Base-by-base conservation (phyloP, 2,113 vertebrate genomes). In the Apeltes quadracus region DNA sequence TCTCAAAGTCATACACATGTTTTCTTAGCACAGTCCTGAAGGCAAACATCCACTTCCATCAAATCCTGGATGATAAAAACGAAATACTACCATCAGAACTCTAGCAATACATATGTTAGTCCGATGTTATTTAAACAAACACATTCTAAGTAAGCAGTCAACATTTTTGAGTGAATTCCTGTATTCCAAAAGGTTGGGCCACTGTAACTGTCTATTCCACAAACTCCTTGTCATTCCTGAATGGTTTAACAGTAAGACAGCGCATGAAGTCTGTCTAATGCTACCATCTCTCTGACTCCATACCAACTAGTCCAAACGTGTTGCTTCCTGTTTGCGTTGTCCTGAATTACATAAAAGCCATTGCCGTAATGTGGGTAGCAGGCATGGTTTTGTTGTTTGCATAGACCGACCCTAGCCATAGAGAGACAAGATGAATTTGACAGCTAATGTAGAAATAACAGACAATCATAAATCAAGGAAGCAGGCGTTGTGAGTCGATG, bases 381-480 rank as follows among this genome's bases (percentile, higher is more conserved):
- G 65, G 70, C 75, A 75, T 61, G 82, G 79, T 95, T 94, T 95
- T 96, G 94, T 94, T 93, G 94, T 94, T 95, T 94, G 92, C 92
- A 62, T 84, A 72, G 81, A 87, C 90, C 90, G 92, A 94, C 94
- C 94, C 91, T 91, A 88, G 92, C 89, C 83, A 20, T 54, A 85
- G 87, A 91, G 91, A 94, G 95, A 96, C 94, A 95, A 96, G 95
- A 96, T 95, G 93, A 94, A 96, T 96, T 95, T 96, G 95, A 96
- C 94, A 93, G 94, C 92, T 95, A 95, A 96, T 96, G 95, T 95
- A 96, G 96, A 95, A 97, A 95, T 95, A 95, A 96, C 94, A 95
- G 94, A 94, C 90, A 94, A 94, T 95, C 93, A 95, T 96, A 95
- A 91, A 95, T 96, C 95, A 96, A 92, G 90, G 93, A 95, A 95